Evolutionary conservation across 2,113 vertebrate species (phyloP).

Genomic region (Barbus barbus): DNA sequence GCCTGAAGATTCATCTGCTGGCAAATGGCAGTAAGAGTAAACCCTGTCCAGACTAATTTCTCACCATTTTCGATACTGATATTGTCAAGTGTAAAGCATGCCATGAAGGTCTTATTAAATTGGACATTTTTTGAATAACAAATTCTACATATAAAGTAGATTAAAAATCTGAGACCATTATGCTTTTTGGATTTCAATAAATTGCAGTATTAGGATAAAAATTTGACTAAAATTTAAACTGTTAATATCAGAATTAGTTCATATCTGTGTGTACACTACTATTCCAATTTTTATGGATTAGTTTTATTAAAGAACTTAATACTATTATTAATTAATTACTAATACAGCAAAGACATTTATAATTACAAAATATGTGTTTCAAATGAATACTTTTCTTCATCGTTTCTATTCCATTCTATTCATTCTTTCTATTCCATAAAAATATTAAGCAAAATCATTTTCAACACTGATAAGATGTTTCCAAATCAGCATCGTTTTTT

Average conservation of each 20-base stretch:
- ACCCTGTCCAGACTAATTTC: neutral
- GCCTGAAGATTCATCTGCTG: slow-evolving; percentile 13
- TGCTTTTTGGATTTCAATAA: neutral
- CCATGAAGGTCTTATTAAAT: neutral
- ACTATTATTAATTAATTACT: neutral
- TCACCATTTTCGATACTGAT: neutral
- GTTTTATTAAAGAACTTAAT: neutral
- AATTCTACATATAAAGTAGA: neutral
- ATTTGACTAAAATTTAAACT: neutral
- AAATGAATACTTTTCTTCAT: neutral
- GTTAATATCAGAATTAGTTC: neutral
- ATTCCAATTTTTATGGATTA: neutral
- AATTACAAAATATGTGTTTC: neutral
- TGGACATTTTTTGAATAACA: neutral
- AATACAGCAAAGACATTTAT: neutral
- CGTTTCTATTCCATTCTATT: too few relatives aligned
- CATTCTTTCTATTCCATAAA: neutral
- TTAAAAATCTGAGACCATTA: neutral
- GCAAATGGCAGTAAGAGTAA: neutral
- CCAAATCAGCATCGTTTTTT: neutral
- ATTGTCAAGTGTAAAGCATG: neutral
- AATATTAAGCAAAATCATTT: neutral
- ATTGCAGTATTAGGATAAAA: neutral
- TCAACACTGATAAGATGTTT: neutral
- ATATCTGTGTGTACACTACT: neutral